phyloP scores from a whole-genome alignment of 2,113 vertebrate species.

The Trematomus loennbergii region DNA sequence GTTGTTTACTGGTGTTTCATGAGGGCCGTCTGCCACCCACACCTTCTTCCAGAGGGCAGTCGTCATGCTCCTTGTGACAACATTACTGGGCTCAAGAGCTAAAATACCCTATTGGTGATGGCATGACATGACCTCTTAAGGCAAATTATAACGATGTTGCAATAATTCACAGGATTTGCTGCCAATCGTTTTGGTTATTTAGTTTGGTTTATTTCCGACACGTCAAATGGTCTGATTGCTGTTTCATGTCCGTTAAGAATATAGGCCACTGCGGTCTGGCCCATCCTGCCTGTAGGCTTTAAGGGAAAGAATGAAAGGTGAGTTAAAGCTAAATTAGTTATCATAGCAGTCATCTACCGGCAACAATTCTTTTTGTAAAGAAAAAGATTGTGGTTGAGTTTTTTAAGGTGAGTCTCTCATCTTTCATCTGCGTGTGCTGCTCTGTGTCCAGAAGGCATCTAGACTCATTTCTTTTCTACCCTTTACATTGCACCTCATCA shows the following conservation, averaged over 20 bases:
- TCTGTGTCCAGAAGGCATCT: constrained; percentile 83
- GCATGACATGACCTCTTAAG: constrained; percentile 51
- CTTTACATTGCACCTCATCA: constrained; percentile 82
- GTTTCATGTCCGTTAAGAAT: constrained; percentile 62
- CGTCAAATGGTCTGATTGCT: constrained; percentile 47
- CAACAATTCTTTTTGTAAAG: constrained; percentile 57
- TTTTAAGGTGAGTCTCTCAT: constrained; percentile 69
- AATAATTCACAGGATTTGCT: constrained; percentile 21
- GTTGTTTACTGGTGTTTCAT: constrained; percentile 78
- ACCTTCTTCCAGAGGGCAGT: constrained; percentile 67
- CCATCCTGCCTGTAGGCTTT: constrained; percentile 67
- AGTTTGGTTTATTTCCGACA: constrained; percentile 26
- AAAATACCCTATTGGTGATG: constrained; percentile 49
- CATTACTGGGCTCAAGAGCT: constrained; percentile 51
- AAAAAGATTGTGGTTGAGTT: constrained; percentile 57
- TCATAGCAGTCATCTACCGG: constrained; percentile 69
- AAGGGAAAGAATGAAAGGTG: constrained; percentile 72
- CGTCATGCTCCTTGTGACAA: constrained; percentile 56
- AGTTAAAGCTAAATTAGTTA: constrained; percentile 85
- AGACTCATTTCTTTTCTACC: constrained; percentile 79
- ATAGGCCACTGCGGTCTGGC: constrained; percentile 70
- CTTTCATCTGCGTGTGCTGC: constrained; percentile 74
- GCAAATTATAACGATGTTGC: constrained; percentile 32
- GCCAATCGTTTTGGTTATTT: constrained; percentile 46
- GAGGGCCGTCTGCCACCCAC: constrained; percentile 80